Evolutionary conservation across 1,140 invertebrate species (phyloP).

Genomic region (Mya arenaria): DNA sequence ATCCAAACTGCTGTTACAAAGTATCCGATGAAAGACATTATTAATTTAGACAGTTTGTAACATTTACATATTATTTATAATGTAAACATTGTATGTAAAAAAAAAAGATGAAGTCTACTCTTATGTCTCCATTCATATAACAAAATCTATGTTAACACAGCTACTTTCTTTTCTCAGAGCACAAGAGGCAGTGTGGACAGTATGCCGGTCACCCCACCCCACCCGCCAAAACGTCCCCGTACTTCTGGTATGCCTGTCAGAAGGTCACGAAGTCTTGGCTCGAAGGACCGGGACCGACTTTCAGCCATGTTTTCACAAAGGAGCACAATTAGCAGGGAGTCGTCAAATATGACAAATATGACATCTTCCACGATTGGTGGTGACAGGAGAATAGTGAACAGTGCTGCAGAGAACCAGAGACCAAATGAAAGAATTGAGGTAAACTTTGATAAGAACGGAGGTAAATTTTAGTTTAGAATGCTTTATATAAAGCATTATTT

Average conservation of each 20-base stretch:
- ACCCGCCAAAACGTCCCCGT: constrained; percentile 66
- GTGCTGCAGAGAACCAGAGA: constrained; percentile 55
- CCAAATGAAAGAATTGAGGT: constrained; percentile 72
- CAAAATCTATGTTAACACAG: no score
- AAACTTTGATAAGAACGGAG: no score
- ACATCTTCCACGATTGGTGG: constrained; percentile 6
- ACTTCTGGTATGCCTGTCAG: constrained; percentile 58
- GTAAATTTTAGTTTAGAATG: no score
- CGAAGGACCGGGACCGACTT: constrained; percentile 31
- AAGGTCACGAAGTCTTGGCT: constrained; percentile 61
- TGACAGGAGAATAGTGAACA: constrained; percentile 40
- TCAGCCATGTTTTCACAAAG: constrained; percentile 1
- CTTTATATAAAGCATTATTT: no score
- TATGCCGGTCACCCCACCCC: constrained; percentile 66
- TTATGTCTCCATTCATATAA: no score
- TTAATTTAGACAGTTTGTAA: no score
- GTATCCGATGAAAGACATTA: no score
- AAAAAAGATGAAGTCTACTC: no score
- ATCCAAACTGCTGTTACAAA: no score
- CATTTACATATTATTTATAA: no score
- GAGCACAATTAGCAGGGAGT: constrained; percentile 25
- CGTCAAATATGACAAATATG: neutral
- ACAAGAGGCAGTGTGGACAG: constrained; percentile 65
- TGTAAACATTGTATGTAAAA: no score
- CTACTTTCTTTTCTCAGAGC: constrained; percentile 46